Base-by-base conservation (phyloP, 2,113 vertebrate species). In the Raja brachyura region DNA sequence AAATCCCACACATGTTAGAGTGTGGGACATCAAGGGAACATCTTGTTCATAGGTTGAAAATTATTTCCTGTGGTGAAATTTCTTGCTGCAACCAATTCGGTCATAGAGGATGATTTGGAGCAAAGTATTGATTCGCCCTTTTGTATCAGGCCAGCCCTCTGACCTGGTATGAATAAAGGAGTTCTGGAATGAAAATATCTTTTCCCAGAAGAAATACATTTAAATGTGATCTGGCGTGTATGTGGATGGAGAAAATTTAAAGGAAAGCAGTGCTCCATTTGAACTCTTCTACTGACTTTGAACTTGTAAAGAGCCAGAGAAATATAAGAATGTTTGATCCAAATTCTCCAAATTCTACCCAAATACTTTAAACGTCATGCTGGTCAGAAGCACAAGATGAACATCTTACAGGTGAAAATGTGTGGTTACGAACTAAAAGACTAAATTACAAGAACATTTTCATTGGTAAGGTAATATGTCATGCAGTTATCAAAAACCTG, bases 241-340 rank as follows among this genome's bases (percentile, higher is more conserved):
- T 48, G 68, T 73, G 16, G 66, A 90, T 25, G 39, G 63, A n/a
- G 25, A 68, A 63, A 73, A 92, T 92, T 48, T 25, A n/a, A 92
- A 70, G 66, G 20, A 92, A 92, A 92, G 63, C 70, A 54, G 18
- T 31, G 25, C 33, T 90, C n/a, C 28, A 56, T 59, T 83, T 83
- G 20, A 83, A 59, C 54, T 61, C 28, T n/a, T 61, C 66, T 92
- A 33, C 33, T 90, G 83, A 61, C 13, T 61, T 90, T n/a, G 31
- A 3, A 73, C 31, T 73, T 48, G 11, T 25, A 54, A 73, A 31
- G 63, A 70, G 16, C 31, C 14, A 22, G 2, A 68, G 70, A 39
- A 73, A 68, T 48, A 33, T 90, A 66, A 33, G 63, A 90, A 48
- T 20, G 88, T 39, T 48, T 90, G 63, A 90, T 90, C 88, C 63